Evolutionary conservation across 2,888 invertebrate species (phyloP).

Genomic region (Platycheirus rosarum): DNA sequence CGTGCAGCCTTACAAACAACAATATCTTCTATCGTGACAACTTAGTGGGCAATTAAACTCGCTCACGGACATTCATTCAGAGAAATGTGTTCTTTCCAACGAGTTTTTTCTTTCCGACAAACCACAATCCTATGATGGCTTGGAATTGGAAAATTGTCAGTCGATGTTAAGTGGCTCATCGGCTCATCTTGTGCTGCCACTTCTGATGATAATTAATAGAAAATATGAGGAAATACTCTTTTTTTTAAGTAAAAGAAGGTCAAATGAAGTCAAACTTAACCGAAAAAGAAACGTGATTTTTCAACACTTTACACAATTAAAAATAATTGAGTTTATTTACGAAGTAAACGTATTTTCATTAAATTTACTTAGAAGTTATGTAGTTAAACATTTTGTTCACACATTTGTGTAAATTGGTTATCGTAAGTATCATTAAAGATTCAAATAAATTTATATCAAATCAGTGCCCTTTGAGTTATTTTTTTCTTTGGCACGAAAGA

Average conservation of each 20-base stretch:
- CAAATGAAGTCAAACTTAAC: too few species aligned
- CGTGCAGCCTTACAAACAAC: background rate
- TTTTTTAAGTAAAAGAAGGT: background rate
- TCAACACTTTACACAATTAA: too few species aligned
- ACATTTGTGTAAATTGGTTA: too few species aligned
- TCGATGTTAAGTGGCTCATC: slow-evolving; percentile 4
- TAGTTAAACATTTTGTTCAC: too few species aligned
- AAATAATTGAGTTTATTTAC: too few species aligned
- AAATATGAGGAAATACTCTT: background rate
- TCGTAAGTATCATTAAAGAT: too few species aligned
- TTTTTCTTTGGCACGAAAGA: too few species aligned
- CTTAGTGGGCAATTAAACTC: slow-evolving; percentile 41
- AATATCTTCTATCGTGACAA: slow-evolving; percentile 18
- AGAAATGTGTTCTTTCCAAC: slow-evolving; percentile 16
- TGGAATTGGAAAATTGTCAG: slow-evolving; percentile 20
- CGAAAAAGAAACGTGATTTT: too few species aligned
- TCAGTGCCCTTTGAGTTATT: too few species aligned
- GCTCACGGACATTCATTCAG: slow-evolving; percentile 28
- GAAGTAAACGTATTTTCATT: too few species aligned
- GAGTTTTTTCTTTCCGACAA: slow-evolving; percentile 25
- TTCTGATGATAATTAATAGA: background rate
- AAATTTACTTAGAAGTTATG: too few species aligned
- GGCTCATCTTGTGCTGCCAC: slow-evolving; percentile 7
- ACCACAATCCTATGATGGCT: slow-evolving; percentile 22
- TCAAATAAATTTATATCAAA: too few species aligned